Conservation (phyloP, 2,888 invertebrate genomes). For the Caenorhabditis doughertyi region DNA sequence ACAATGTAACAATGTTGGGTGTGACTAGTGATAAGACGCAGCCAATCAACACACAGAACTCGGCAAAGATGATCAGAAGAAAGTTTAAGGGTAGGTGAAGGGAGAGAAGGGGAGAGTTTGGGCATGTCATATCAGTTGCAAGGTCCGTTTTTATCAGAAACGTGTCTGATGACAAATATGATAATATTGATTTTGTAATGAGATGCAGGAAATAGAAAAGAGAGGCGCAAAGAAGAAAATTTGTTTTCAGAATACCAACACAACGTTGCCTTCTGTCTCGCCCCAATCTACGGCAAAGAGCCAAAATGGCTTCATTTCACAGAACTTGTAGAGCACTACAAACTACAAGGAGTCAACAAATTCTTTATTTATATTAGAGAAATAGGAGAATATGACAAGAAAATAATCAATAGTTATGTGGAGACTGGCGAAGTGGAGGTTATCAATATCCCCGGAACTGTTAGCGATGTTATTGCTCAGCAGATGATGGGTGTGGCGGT, state of each 20-base stretch:
- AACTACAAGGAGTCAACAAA: conserved; percentile 53
- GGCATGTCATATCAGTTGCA: background rate
- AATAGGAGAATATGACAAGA: conserved; percentile 52
- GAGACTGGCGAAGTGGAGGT: conserved; percentile 54
- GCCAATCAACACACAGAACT: conserved; percentile 23
- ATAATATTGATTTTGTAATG: background rate
- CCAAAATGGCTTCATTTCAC: conserved; percentile 63
- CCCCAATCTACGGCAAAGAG: conserved; percentile 58
- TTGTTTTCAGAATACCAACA: conserved; percentile 55
- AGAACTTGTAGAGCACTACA: conserved; percentile 65
- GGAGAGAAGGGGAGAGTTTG: no score
- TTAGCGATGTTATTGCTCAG: conserved; percentile 57
- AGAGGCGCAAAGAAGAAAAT: no score
- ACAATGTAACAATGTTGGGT: conserved; percentile 19
- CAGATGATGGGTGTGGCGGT: conserved; percentile 61
- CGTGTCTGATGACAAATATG: background rate
- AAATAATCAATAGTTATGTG: conserved; percentile 56
- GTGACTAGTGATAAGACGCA: conserved; percentile 33
- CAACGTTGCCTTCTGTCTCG: conserved; percentile 54
- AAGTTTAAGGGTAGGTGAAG: conserved; percentile 56
- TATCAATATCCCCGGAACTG: conserved; percentile 29
- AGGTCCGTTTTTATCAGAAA: background rate
- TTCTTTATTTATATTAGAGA: conserved; percentile 59
- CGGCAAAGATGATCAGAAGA: conserved; percentile 25
- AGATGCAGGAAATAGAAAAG: background rate